These are phyloP conservation scores for Balaenoptera acutorostrata DNA, from an alignment of 2,113 vertebrate species.

Conservation along the genomic window DNA sequence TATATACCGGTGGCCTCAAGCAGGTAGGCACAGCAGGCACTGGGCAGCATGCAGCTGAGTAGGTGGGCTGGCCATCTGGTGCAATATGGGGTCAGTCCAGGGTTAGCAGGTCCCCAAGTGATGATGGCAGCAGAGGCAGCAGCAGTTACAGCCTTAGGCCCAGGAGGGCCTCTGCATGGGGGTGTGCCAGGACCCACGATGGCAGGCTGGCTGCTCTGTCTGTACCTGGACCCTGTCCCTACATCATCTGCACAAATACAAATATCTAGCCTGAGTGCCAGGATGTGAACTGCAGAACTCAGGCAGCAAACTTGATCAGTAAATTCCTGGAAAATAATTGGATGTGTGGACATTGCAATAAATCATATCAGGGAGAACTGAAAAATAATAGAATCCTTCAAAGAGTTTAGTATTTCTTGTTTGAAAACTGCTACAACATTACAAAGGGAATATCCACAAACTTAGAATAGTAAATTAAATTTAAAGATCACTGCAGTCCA, in stretches of 20 bases:
- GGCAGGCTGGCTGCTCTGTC: not conserved
- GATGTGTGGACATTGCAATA: not conserved
- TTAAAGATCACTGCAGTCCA: not conserved
- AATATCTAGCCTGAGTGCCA: not conserved
- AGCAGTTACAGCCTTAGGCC: not conserved
- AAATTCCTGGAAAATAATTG: not conserved
- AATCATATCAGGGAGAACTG: not conserved
- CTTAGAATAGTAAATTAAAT: not conserved
- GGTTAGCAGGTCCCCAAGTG: not conserved
- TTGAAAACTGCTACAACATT: not conserved
- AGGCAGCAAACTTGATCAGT: not conserved
- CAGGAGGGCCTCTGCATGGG: not conserved
- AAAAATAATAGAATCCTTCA: not conserved
- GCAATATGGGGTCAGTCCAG: not conserved
- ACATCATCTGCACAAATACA: not conserved
- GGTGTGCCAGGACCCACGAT: fast-evolving
- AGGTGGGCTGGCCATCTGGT: not conserved
- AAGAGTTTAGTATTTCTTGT: not conserved
- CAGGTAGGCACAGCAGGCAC: not conserved
- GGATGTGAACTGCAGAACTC: not conserved
- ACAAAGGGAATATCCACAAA: not conserved
- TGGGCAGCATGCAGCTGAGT: not conserved
- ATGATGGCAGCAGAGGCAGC: not conserved
- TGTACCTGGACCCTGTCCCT: not conserved
- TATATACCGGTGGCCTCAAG: not conserved